Percentiles rank a stretch among this genome's conserved stretches.
phyloP scores from a whole-genome alignment of 2,888 invertebrate species.

The Apamea epomidion region DNA sequence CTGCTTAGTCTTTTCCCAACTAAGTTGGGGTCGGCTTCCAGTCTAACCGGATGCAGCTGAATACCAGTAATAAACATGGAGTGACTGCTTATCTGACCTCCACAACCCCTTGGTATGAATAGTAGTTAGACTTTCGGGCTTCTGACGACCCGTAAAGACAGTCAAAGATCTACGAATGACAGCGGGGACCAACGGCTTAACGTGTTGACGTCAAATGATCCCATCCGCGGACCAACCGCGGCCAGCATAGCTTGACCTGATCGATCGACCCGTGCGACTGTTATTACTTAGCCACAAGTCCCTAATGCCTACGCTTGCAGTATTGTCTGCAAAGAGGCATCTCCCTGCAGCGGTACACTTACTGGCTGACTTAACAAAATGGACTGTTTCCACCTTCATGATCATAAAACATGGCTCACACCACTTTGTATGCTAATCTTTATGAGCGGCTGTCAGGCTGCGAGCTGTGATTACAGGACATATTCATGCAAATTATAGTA shows the following conservation, averaged over 20 bases:
- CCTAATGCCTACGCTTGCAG: neutral
- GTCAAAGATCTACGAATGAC: neutral
- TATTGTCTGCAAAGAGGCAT: neutral
- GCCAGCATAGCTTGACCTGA: neutral
- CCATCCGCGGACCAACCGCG: neutral
- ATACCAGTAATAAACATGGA: too few species aligned
- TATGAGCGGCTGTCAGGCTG: slow-evolving; percentile 36
- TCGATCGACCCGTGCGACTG: neutral
- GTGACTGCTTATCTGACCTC: too few species aligned
- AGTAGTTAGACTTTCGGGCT: too few species aligned
- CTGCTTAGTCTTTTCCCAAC: too few species aligned
- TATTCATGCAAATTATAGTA: slow-evolving; percentile 57
- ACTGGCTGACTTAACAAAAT: neutral
- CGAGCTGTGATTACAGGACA: slow-evolving; percentile 44
- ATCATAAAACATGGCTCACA: slow-evolving; percentile 10
- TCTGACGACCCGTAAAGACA: neutral
- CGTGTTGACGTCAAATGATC: too few species aligned
- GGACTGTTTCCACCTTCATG: neutral
- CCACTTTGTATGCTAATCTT: slow-evolving; percentile 55
- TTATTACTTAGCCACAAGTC: neutral
- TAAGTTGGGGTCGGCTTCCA: too few species aligned
- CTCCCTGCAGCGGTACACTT: neutral
- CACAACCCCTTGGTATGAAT: too few species aligned
- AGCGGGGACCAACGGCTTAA: neutral
- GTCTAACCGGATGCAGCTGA: too few species aligned